Conservation (phyloP, 1,140 invertebrate genomes). For the Zaprionus tsacasi region DNA sequence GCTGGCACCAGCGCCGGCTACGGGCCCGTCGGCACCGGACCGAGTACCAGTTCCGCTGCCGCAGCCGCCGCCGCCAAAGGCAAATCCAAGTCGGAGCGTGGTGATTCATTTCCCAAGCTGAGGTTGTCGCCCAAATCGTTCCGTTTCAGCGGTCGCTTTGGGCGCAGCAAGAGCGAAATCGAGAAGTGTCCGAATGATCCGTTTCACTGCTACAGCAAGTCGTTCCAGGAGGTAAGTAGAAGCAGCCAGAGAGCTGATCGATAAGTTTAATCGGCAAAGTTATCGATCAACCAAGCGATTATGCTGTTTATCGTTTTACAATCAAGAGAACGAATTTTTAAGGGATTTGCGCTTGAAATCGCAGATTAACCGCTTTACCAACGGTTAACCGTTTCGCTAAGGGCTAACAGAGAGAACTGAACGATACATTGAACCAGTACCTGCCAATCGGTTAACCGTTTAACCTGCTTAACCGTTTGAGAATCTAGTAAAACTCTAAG, state of each 20-base stretch:
- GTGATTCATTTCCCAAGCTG: conserved; percentile 79
- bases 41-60: too few species aligned
- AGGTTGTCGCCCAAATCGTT: conserved; percentile 79
- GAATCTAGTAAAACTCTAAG: too few species aligned
- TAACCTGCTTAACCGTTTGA: neutral
- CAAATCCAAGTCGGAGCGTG: conserved; percentile 78
- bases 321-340: too few species aligned
- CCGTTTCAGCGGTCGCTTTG: conserved; percentile 81
- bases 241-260: neutral
- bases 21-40: too few species aligned
- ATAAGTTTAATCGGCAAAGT: neutral
- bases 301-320: too few species aligned
- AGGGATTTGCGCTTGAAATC: too few species aligned
- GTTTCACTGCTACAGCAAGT: conserved; percentile 82
- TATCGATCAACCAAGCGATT: too few species aligned
- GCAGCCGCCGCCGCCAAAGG: conserved; percentile 23
- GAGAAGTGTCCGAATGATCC: conserved; percentile 77
- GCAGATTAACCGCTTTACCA: too few species aligned
- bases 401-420: too few species aligned
- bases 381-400: too few species aligned
- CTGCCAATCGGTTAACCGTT: neutral
- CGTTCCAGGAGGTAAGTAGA: conserved; percentile 79
- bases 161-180: conserved; percentile 81
- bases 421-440: too few species aligned
- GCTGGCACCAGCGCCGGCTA: neutral